Conservation (phyloP, 2,888 invertebrate species). For the Nemotelus pantherinus region DNA sequence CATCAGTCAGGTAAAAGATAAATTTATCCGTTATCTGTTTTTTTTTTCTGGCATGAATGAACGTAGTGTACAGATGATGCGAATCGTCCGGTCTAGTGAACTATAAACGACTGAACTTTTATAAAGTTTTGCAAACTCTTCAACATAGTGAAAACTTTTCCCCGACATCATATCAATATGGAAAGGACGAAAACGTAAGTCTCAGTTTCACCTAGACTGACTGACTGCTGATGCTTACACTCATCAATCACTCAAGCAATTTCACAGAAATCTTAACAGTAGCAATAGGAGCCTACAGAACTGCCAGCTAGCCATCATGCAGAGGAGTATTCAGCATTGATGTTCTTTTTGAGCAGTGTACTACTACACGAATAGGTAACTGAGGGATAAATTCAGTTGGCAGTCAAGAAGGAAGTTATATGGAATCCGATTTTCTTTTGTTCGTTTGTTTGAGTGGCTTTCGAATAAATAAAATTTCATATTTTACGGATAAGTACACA, state of each 20-base stretch:
- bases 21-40: slow-evolving; percentile 37
- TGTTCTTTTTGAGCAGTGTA: too few species aligned
- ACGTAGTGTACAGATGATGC: neutral
- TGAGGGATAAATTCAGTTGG: too few species aligned
- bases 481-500: slow-evolving; percentile 6
- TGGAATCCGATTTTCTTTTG: too few species aligned
- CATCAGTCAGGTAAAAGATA: slow-evolving; percentile 40
- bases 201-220: neutral
- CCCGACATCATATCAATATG: neutral
- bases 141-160: too few species aligned
- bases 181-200: neutral
- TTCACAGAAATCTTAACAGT: slow-evolving; percentile 25
- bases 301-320: neutral
- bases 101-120: neutral
- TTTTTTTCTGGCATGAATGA: slow-evolving; percentile 12
- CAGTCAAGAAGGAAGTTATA: too few species aligned
- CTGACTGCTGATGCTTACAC: slow-evolving; percentile 15
- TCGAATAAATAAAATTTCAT: slow-evolving; percentile 26
- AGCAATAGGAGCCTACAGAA: neutral
- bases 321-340: neutral
- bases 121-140: too few species aligned
- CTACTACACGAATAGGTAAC: too few species aligned
- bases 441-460: neutral
- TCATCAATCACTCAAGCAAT: slow-evolving; percentile 32
- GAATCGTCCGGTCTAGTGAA: neutral